Evolutionary conservation across 2,888 invertebrate genomes (phyloP), one percentile per base, ranked within the genome.

Genomic region (Campaea margaritaria): DNA sequence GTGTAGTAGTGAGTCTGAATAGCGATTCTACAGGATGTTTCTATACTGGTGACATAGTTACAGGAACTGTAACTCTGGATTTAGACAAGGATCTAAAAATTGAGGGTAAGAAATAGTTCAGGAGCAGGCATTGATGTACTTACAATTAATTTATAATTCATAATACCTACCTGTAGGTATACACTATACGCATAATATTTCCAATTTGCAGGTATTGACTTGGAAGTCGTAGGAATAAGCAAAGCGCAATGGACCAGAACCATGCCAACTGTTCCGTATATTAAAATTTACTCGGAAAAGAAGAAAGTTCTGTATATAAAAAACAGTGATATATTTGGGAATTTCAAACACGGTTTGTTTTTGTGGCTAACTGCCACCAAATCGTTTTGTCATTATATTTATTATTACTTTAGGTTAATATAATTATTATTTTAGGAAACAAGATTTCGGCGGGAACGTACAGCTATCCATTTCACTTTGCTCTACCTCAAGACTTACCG

Each of bases 41-140:
- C 72, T 89, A 88, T 60, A 77, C 86, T 10, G 91, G 90, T 61
- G 85, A 89, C 72, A 83, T 90, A 49, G 86, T 91, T 39, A 90
- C 91, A 39, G 91, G 91, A 63, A 76, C 76, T 7, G 78, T 89
- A n/a, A 72, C 79, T 49, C 65, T 91, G 64, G 82, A 87, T 62
- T 79, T 88, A 63, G 78, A 82, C 44, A 79, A 81, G 64, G 78
- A 78, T 58, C 76, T 79, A 59, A 82, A 83, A 73, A 71, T 90
- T 59, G 77, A 86, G 72, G 70, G 91, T 91, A 82, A 76, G 68
- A 15, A n/a, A n/a, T n/a, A n/a, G n/a, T n/a, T n/a, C n/a, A n/a
- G n/a, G n/a, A n/a, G n/a, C n/a, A n/a, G n/a, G n/a, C n/a, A n/a
- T n/a, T n/a, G 13, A 10, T 10, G 27, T 49, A n/a, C 21, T 12